phyloP scores from a whole-genome alignment of 2,797 vertebrate species.

The Etheostoma perlongum region DNA sequence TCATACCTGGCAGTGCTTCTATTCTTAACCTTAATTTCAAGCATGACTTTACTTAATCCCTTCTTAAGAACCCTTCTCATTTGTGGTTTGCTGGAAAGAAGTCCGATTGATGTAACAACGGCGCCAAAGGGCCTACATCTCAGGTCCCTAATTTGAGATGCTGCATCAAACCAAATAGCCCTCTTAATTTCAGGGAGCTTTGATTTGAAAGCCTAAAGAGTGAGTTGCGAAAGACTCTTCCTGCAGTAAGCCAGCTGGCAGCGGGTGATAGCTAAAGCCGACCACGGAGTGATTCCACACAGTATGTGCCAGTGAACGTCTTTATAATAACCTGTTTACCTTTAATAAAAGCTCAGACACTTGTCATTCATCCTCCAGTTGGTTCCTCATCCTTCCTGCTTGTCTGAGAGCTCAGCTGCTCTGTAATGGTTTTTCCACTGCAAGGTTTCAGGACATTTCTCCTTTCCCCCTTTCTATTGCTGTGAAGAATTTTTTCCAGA shows the following conservation, averaged over 20 bases:
- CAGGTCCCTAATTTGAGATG: slow-evolving; percentile 64
- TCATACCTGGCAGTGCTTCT: slow-evolving; percentile 25
- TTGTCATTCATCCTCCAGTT: slow-evolving; percentile 55
- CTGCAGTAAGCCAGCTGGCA: slow-evolving; percentile 32
- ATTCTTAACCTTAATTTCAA: slow-evolving; percentile 56
- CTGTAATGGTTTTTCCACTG: slow-evolving; percentile 79
- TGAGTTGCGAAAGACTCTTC: slow-evolving; percentile 51
- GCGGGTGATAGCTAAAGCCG: slow-evolving; percentile 27
- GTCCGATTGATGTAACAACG: slow-evolving; percentile 50
- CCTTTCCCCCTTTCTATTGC: slow-evolving; percentile 55
- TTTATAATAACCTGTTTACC: slow-evolving; percentile 64
- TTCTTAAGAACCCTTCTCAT: slow-evolving; percentile 46
- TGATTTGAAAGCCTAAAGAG: slow-evolving; percentile 51
- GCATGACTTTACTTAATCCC: slow-evolving; percentile 53
- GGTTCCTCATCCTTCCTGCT: slow-evolving; percentile 36
- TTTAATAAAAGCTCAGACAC: slow-evolving; percentile 48
- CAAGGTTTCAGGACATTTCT: slow-evolving; percentile 61
- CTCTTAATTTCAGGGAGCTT: slow-evolving; percentile 69
- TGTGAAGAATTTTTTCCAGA: slow-evolving; percentile 81
- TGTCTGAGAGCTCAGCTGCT: slow-evolving; percentile 47
- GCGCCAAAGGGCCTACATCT: slow-evolving; percentile 59
- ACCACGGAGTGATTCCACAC: slow-evolving; percentile 46
- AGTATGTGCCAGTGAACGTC: slow-evolving; percentile 13
- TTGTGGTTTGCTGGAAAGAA: slow-evolving; percentile 57
- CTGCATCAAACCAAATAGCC: slow-evolving; percentile 56